Percentiles rank a stretch among this genome's conserved stretches.
These are phyloP conservation scores for Phalacrocorax carbo DNA, from an alignment of 2,113 vertebrate species.

Conservation along the genomic window DNA sequence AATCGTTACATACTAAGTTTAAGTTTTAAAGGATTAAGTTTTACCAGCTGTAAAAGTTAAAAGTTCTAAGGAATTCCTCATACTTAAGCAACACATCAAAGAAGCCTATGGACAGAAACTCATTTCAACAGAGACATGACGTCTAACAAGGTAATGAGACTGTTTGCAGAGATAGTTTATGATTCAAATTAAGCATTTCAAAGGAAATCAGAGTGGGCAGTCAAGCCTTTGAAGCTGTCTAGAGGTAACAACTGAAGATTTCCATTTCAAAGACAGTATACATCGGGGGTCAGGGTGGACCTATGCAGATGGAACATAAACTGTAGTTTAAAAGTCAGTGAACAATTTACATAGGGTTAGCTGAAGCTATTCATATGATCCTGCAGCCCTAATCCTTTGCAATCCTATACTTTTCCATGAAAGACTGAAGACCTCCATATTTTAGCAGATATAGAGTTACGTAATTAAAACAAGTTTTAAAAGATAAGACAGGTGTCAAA, in stretches of 20 bases:
- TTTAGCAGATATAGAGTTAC: background rate
- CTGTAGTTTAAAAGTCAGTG: background rate
- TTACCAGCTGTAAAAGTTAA: background rate
- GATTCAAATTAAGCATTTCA: constrained; percentile 51
- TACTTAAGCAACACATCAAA: background rate
- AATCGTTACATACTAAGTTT: background rate
- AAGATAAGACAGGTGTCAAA: background rate
- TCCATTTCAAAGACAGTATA: constrained; percentile 25
- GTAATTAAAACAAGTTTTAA: background rate
- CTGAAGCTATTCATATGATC: background rate
- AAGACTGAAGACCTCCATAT: background rate
- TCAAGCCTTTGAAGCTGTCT: background rate
- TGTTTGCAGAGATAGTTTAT: constrained; percentile 9
- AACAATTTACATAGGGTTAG: background rate
- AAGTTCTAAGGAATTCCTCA: background rate
- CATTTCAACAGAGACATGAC: background rate
- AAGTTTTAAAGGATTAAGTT: background rate
- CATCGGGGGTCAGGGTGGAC: background rate
- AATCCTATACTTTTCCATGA: background rate
- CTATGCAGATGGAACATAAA: background rate
- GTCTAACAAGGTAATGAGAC: background rate
- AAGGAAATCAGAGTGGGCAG: constrained; percentile 11
- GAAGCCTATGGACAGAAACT: background rate
- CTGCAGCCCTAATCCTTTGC: background rate
- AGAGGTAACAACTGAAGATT: constrained; percentile 41